Evolutionary conservation across 2,797 vertebrate genomes (phyloP), one percentile per base, ranked within the genome.

Genomic region (Cephalopachus bancanus): DNA sequence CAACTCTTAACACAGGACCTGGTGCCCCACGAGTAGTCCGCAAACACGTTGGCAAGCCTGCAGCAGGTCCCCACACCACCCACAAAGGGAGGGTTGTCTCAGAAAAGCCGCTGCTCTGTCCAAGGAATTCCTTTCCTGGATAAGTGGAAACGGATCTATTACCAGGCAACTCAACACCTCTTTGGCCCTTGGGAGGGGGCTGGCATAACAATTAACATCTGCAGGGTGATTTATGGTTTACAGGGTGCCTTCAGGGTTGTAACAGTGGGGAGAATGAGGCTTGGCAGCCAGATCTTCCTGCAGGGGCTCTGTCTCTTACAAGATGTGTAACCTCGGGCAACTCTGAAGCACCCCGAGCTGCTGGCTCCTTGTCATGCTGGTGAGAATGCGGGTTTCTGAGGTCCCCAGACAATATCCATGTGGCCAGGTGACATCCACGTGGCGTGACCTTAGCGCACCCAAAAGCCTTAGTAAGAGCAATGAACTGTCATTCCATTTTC

Each of bases 31-130:
- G 71, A 62, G n/a, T 4, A 10, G 4, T 67, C 91, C 69, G 33
- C 55, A n/a, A 33, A 55, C 80, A 19, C 3, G 57, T 53, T 15
- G 10, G 17, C 3, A 0, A 64, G 92, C 75, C 86, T 6, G 6
- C 75, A 53, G 30, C 2, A 24, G 57, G 71, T 65, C 5, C 14
- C 75, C 62, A n/a, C 12, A 33, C 6, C 12, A 67, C 30, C 30
- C 62, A 96, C 96, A 96, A 92, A 95, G 76, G 62, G 62, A 96
- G 20, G 53, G 80, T n/a, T 95, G 86, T 94, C 87, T 93, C 91
- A 74, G 75, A 64, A 94, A 62, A 72, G 53, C 51, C 22, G 37
- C 88, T 57, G 64, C 64, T 67, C 85, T 49, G 85, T 81, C 83
- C 89, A 80, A 84, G 83, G 91, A 87, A 94, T 80, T 84, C 79